A percentile compares a stretch with the other conserved stretches of the same genome.
These are phyloP conservation scores for Microcebus lehilahytsara DNA, from an alignment of 2,113 vertebrate species.

Conservation along the genomic window DNA sequence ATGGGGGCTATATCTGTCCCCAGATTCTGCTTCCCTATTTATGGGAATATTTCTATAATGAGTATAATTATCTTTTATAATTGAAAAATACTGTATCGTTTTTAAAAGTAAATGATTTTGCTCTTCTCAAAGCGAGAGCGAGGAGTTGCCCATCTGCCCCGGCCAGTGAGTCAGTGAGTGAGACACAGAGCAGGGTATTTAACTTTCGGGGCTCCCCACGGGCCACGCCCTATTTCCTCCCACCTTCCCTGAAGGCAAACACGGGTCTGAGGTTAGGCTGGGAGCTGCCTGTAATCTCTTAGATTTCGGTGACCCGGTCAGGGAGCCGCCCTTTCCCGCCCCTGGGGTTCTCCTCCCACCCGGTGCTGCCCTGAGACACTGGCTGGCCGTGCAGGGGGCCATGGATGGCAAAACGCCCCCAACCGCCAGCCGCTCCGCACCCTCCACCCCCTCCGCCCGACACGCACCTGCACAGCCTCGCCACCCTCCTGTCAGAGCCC, in stretches of 20 bases:
- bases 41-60: background rate
- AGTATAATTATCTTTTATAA: background rate
- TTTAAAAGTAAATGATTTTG: background rate
- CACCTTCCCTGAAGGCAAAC: slow-evolving; percentile 70
- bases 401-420: too few species aligned
- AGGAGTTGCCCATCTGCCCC: accelerated
- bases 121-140: background rate
- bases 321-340: background rate
- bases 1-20: accelerated
- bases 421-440: too few species aligned
- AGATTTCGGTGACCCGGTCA: background rate
- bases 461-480: background rate
- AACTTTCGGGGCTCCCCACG: background rate
- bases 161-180: background rate
- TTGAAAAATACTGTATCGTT: background rate
- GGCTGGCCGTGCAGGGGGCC: accelerated
- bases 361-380: background rate
- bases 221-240: background rate
- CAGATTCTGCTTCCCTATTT: background rate
- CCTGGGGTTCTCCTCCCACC: accelerated
- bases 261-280: background rate
- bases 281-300: background rate
- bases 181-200: background rate
- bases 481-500: accelerated
- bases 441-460: accelerated